Conservation (phyloP, 2,797 vertebrate genomes). For the Geotrypetes seraphini region DNA sequence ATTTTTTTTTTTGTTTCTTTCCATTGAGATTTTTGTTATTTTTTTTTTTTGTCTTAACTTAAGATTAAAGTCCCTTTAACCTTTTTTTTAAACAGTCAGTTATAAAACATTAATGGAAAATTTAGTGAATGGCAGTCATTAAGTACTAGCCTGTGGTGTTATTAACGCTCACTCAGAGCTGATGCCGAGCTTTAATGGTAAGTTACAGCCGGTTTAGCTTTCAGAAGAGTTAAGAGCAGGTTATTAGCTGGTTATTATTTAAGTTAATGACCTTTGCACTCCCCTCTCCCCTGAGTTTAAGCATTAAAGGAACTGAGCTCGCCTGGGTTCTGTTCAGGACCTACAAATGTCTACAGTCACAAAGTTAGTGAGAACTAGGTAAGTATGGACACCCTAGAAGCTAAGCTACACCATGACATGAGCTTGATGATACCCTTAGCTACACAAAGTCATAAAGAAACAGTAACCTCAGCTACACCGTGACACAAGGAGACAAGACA, state of each 20-base stretch:
- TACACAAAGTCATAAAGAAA: no score
- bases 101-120: conserved; percentile 8
- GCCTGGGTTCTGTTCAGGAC: not conserved
- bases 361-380: not conserved
- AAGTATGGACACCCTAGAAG: no score
- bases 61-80: conserved; percentile 37
- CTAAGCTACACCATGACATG: no score
- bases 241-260: conserved; percentile 79
- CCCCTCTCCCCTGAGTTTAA: conserved; percentile 36
- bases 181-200: no score
- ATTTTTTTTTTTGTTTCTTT: not conserved
- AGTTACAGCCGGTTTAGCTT: conserved; percentile 36
- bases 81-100: conserved; percentile 30
- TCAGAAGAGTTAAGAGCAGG: conserved; percentile 49
- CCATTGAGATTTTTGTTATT: no score
- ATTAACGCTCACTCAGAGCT: no score
- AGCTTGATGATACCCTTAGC: no score
- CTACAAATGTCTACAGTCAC: not conserved
- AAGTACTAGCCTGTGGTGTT: no score
- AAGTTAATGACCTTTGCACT: conserved; percentile 46
- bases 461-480: no score
- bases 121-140: no score
- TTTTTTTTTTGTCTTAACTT: not conserved
- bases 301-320: conserved; percentile 47
- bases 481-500: no score